A percentile compares a stretch with the other conserved stretches of the same genome.
Conservation (phyloP, 2,797 vertebrate species). For the Loris lydekkerianus region DNA sequence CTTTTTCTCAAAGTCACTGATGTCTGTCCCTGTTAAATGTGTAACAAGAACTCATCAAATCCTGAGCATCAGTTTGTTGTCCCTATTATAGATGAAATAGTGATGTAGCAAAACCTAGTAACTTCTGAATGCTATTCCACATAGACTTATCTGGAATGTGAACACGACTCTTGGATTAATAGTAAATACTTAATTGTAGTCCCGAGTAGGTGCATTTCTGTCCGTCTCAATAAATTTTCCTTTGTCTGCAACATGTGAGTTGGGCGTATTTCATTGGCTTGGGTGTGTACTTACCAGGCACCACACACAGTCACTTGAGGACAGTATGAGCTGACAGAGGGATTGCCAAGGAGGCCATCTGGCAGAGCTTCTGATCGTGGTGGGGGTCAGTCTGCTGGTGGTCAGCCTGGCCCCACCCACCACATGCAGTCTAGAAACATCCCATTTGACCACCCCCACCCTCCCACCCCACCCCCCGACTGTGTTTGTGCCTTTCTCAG, state of each 20-base stretch:
- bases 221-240: constrained; percentile 95
- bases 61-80: constrained; percentile 91
- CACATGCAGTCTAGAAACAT: background rate
- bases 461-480: no score
- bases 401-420: no score
- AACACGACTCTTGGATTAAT: constrained; percentile 90
- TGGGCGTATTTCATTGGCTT: constrained; percentile 75
- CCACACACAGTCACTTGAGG: background rate
- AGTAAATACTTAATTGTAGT: constrained; percentile 91
- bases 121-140: constrained; percentile 90
- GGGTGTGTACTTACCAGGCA: background rate
- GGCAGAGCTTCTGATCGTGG: fast-evolving
- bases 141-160: constrained; percentile 92
- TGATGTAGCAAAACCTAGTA: constrained; percentile 88
- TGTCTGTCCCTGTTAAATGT: constrained; percentile 87
- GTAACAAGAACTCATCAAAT: constrained; percentile 87
- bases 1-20: constrained; percentile 90
- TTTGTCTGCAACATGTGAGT: constrained; percentile 89
- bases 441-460: no score
- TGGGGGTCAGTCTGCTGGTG: fast-evolving
- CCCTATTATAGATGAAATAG: constrained; percentile 91
- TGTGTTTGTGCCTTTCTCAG: background rate
- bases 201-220: constrained; percentile 90
- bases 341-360: no score
- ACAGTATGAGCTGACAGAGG: no score